Evolutionary conservation across 2,888 invertebrate genomes (phyloP).

Genomic region (Tachina fera): DNA sequence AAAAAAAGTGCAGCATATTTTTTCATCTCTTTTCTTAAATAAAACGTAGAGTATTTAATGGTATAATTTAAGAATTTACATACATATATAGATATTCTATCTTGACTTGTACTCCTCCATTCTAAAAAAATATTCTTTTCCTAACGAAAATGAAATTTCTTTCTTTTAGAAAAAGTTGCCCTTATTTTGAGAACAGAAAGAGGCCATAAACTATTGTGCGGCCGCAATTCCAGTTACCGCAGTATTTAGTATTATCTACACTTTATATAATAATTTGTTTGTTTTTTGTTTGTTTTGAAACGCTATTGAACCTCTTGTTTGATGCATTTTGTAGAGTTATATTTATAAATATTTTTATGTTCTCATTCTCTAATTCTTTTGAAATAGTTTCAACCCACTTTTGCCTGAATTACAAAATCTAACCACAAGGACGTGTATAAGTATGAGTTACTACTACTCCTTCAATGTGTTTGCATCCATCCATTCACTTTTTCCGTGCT

Average conservation of each 20-base stretch:
- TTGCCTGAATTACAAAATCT: conserved; percentile 29
- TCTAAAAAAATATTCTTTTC: no score
- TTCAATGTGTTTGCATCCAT: background rate
- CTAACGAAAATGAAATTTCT: no score
- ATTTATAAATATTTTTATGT: background rate
- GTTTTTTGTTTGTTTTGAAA: background rate
- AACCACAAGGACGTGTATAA: conserved; percentile 30
- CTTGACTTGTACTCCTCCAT: no score
- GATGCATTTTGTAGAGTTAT: conserved; percentile 9
- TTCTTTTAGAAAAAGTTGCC: no score
- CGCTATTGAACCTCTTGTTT: conserved; percentile 42
- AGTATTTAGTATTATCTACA: background rate
- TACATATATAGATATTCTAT: no score
- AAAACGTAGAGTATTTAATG: no score
- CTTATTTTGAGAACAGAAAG: no score
- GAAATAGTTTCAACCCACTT: conserved; percentile 38
- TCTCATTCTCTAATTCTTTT: conserved; percentile 32
- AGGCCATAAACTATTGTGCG: background rate
- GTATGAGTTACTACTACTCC: conserved; percentile 18
- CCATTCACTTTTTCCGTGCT: background rate
- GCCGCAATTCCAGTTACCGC: no score
- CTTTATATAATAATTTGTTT: background rate
- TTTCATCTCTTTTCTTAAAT: no score
- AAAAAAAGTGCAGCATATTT: no score
- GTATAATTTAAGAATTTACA: no score